Evolutionary conservation across 2,797 vertebrate genomes (phyloP), one percentile per base, ranked within the genome.

Genomic region (Anniella stebbinsi): DNA sequence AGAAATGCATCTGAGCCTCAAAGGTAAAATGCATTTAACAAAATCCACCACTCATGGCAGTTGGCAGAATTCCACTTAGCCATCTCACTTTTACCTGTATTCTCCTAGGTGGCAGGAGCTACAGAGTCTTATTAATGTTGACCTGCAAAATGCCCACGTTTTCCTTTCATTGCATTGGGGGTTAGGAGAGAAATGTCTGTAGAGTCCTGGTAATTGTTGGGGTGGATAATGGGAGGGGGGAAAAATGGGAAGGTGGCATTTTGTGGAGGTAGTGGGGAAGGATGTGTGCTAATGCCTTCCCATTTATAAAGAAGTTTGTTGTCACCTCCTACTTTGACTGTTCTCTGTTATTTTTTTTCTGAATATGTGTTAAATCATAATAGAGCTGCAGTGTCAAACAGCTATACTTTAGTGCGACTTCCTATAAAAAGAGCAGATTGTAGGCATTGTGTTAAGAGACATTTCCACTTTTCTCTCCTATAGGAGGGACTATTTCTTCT

Each of bases 1-100:
- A 57, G 76, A 87, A 48, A 88, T 76, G 13, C 76, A 89, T 69
- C 33, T 84, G 17, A 87, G 41, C 77, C 86, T 15, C n/a, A 63
- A 15, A 36, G 70, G 25, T 33, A 70, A 33, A 38, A 38, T 89
- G 0, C 76, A 89, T 87, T 73, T 84, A 89, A 88, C 51, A 66
- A 85, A 87, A 38, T 76, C n/a, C 17, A 60, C 30, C 51, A 12
- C 30, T 86, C 30, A 9, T 85, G 25, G 36, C 51, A 89, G 2
- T 45, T 84, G 28, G 15, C 25, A 76, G 76, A 87, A 18, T 48
- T 80, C 25, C 18, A 80, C 80, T 84, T 45, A 41, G 38, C 57
- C 28, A 76, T 23, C 41, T 41, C 25, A 38, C 51, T 45, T 45
- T 12, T 15, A 41, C 17, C n/a, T 63, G 28, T 67, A 36, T 38